These are phyloP conservation scores for Heteromormyrus szaboi DNA, from an alignment of 2,797 vertebrate species.

Conservation along the genomic window DNA sequence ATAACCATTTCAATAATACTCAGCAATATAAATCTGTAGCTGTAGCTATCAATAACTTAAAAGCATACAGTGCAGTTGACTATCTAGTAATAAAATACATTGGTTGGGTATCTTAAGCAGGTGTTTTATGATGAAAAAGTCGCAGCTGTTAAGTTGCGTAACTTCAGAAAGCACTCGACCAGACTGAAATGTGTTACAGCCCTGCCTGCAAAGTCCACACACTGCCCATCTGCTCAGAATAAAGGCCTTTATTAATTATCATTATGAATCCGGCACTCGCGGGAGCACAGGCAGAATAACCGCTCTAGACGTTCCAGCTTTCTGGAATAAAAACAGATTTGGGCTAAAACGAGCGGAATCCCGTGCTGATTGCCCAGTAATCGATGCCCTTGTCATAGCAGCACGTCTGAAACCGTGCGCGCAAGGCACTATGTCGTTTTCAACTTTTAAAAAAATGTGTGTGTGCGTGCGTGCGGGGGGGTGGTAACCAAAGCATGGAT, in stretches of 20 bases:
- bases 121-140: not conserved
- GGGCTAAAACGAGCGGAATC: not conserved
- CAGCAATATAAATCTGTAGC: not conserved
- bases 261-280: not conserved
- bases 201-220: not conserved
- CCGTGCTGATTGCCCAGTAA: not conserved
- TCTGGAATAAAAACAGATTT: constrained; percentile 8
- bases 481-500: not conserved
- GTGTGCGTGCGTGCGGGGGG: not conserved
- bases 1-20: not conserved
- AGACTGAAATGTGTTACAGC: not conserved
- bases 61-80: not conserved
- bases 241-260: constrained; percentile 11
- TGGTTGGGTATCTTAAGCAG: not conserved
- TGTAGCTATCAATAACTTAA: not conserved
- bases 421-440: not conserved
- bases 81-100: not conserved
- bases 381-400: not conserved
- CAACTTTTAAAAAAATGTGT: not conserved
- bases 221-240: constrained; percentile 4
- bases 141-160: not conserved
- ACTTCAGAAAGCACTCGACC: not conserved
- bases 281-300: not conserved
- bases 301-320: not conserved
- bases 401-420: not conserved